phyloP scores from a whole-genome alignment of 1,140 invertebrate species.

The Ctenoplectra terminalis region DNA sequence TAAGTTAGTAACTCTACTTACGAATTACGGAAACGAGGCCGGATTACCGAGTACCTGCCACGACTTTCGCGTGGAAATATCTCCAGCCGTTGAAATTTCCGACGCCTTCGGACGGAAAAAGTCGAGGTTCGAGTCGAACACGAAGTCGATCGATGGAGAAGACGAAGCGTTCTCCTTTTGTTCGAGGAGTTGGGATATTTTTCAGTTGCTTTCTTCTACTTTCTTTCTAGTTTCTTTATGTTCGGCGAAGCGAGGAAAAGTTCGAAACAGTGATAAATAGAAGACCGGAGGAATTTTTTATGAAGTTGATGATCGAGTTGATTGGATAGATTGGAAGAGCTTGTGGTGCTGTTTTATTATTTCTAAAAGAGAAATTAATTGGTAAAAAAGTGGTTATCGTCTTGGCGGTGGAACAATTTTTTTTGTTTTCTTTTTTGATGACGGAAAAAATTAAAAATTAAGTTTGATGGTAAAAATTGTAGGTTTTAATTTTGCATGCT shows the following conservation, averaged over 20 bases:
- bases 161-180: background rate
- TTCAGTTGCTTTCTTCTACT: background rate
- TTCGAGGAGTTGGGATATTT: slow-evolving; percentile 3
- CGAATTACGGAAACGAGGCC: slow-evolving; percentile 59
- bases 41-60: slow-evolving; percentile 54
- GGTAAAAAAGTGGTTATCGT: background rate
- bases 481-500: no score
- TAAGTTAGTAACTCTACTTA: slow-evolving; percentile 71
- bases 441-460: no score
- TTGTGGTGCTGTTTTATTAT: background rate
- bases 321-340: background rate
- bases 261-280: slow-evolving; percentile 8
- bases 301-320: background rate
- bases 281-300: background rate
- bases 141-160: background rate
- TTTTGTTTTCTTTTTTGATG: no score
- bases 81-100: background rate
- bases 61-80: slow-evolving; percentile 40
- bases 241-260: background rate
- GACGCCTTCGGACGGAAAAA: background rate
- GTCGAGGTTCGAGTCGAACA: background rate
- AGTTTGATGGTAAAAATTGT: no score
- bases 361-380: background rate
- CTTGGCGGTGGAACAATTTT: no score
- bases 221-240: background rate